Percentiles rank a stretch among this genome's conserved stretches.
These are phyloP conservation scores for Plagiodera versicolora DNA, from an alignment of 2,888 invertebrate species.

Conservation along the genomic window DNA sequence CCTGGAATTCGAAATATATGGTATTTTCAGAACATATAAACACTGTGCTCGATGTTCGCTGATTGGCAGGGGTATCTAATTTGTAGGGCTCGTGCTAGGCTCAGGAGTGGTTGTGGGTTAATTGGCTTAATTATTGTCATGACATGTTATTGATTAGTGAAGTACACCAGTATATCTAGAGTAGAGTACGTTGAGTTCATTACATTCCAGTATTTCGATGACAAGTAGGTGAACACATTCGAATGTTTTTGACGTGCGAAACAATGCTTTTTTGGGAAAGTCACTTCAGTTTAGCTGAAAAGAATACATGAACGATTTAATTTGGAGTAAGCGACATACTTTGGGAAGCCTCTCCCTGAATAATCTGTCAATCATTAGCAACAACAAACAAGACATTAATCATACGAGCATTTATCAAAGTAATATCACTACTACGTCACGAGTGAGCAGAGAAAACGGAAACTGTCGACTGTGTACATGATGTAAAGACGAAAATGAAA, in stretches of 20 bases:
- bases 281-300: too few species aligned
- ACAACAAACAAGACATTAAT: slow-evolving; percentile 37
- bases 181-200: background rate
- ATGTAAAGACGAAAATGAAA: slow-evolving; percentile 2
- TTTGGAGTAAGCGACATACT: too few species aligned
- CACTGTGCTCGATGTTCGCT: background rate
- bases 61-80: background rate
- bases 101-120: background rate
- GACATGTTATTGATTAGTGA: slow-evolving; percentile 1
- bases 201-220: background rate
- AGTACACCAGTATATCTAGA: background rate
- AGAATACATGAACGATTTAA: too few species aligned
- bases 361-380: slow-evolving; percentile 2
- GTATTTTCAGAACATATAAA: background rate
- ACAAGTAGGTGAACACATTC: too few species aligned
- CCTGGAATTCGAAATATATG: background rate
- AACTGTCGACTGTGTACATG: slow-evolving; percentile 3
- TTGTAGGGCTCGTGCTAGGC: background rate
- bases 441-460: slow-evolving; percentile 34
- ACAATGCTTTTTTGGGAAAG: too few species aligned
- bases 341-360: too few species aligned
- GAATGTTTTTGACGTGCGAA: too few species aligned
- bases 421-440: slow-evolving; percentile 42
- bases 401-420: slow-evolving; percentile 41
- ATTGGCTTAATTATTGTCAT: background rate